phyloP scores from a whole-genome alignment of 2,113 vertebrate genomes.

The Brachyhypopomus occidentalis region DNA sequence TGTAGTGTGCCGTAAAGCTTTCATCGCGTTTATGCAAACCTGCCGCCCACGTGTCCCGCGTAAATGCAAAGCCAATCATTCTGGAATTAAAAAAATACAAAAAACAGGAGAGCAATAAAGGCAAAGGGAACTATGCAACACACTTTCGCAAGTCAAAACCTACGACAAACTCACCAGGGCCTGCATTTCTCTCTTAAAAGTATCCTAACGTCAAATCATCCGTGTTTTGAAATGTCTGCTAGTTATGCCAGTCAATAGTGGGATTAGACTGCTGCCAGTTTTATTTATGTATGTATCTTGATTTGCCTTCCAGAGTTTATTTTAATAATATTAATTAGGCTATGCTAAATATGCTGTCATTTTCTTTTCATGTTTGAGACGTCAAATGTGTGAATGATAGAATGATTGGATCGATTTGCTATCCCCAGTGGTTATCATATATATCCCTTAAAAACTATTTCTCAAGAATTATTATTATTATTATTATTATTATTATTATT shows the following conservation, averaged over 20 bases:
- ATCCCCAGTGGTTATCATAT: slow-evolving; percentile 1
- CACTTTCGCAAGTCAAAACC: slow-evolving; percentile 24
- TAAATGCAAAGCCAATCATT: background rate
- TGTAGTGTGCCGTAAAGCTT: background rate
- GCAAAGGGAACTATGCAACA: slow-evolving; percentile 60
- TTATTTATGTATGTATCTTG: background rate
- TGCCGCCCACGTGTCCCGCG: background rate
- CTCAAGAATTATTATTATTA: background rate
- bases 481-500: no score
- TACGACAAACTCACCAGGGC: slow-evolving; percentile 16
- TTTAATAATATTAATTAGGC: background rate
- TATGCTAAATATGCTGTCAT: background rate
- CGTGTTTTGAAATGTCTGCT: background rate
- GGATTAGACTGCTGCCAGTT: slow-evolving; percentile 1
- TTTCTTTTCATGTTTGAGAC: slow-evolving; percentile 7
- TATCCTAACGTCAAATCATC: slow-evolving; percentile 22
- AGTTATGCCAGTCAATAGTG: background rate
- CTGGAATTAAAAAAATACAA: background rate
- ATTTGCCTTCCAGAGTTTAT: slow-evolving; percentile 22
- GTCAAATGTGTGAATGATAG: slow-evolving; percentile 9
- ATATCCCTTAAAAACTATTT: slow-evolving; percentile 10
- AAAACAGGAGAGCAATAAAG: slow-evolving; percentile 59
- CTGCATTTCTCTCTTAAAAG: slow-evolving; percentile 7
- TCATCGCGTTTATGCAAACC: background rate
- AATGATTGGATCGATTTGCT: background rate